These are phyloP conservation scores for Sialia sialis DNA, from an alignment of 2,113 vertebrate species.

Conservation along the genomic window DNA sequence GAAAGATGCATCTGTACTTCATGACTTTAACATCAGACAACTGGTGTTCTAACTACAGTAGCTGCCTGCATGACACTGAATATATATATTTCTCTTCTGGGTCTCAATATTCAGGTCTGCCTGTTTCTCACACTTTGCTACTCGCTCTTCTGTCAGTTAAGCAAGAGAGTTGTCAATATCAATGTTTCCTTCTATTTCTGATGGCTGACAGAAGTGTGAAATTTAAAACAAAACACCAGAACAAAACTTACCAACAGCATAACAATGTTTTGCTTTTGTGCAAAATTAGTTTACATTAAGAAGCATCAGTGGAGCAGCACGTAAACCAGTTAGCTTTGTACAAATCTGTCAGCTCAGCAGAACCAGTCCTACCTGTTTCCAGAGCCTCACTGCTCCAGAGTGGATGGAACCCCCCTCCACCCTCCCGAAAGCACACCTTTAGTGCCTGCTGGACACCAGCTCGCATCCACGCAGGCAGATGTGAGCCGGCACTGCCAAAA, in stretches of 20 bases:
- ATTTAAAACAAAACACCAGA: not conserved
- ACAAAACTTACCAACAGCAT: not conserved
- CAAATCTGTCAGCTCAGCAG: not conserved
- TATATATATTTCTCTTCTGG: fast-evolving
- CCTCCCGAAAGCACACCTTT: fast-evolving
- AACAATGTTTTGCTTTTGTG: not conserved
- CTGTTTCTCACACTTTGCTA: not conserved
- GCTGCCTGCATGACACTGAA: not conserved
- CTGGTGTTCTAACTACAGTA: not conserved
- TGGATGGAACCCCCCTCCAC: not conserved
- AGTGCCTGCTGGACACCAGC: not conserved
- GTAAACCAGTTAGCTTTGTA: not conserved
- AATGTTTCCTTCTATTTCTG: not conserved
- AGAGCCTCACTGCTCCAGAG: not conserved
- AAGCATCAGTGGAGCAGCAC: not conserved
- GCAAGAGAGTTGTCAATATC: not conserved
- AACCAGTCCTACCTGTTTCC: constrained; percentile 45
- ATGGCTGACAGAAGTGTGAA: fast-evolving
- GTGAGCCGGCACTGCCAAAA: not conserved
- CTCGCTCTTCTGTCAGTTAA: not conserved
- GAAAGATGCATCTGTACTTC: not conserved
- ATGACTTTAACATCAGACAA: not conserved
- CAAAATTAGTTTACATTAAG: not conserved
- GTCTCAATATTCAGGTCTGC: not conserved
- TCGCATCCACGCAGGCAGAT: fast-evolving